phyloP scores from a whole-genome alignment of 2,888 invertebrate species.

The Cephus spinipes region DNA sequence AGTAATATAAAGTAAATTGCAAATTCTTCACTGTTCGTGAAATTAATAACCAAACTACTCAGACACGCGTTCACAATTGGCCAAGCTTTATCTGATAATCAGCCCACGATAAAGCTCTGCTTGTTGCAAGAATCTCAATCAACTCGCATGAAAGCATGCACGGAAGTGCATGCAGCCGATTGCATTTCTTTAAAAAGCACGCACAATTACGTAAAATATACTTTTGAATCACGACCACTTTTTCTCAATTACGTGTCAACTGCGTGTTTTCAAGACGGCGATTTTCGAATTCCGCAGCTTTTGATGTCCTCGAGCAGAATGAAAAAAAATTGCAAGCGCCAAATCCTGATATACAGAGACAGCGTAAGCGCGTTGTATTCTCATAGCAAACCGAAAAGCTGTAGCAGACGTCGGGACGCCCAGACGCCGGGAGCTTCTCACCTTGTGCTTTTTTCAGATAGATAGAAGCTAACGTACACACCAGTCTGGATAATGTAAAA shows the following conservation, averaged over 20 bases:
- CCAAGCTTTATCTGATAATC: background rate
- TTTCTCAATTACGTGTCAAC: background rate
- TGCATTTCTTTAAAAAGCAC: background rate
- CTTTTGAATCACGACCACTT: background rate
- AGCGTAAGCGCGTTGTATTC: background rate
- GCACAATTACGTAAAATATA: background rate
- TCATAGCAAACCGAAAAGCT: background rate
- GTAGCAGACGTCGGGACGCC: background rate
- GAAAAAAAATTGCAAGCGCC: background rate
- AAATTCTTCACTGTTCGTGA: background rate
- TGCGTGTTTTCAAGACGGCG: too few relatives aligned
- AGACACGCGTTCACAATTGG: background rate
- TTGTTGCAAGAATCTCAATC: background rate
- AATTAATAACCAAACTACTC: background rate
- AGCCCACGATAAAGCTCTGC: background rate
- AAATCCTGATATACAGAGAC: background rate
- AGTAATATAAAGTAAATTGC: background rate
- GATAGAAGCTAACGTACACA: background rate
- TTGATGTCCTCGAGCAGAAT: background rate
- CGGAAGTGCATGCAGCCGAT: background rate
- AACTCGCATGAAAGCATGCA: background rate
- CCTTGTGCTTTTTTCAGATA: background rate
- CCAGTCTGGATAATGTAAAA: background rate
- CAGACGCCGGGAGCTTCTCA: background rate
- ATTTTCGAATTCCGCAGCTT: too few relatives aligned